Evolutionary conservation across 2,113 vertebrate species (phyloP).

Genomic region (Platysteira castanea): DNA sequence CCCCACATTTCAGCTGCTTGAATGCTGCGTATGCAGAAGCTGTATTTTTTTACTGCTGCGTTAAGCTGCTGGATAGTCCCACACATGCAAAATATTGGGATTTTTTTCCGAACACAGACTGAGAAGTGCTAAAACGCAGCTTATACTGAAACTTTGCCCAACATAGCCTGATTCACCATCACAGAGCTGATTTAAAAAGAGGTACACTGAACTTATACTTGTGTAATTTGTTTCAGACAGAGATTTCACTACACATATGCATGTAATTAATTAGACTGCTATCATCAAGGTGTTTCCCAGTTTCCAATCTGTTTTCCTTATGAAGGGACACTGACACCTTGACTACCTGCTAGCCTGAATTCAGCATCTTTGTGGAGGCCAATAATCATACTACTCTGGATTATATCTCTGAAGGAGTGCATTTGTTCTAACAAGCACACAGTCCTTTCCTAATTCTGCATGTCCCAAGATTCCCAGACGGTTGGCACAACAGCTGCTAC

Average conservation of each 20-base stretch:
- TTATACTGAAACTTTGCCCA: neutral
- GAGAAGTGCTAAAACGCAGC: neutral
- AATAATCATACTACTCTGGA: neutral
- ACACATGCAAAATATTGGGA: neutral
- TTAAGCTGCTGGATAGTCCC: neutral
- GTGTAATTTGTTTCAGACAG: neutral
- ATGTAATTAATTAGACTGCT: neutral
- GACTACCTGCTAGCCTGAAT: neutral
- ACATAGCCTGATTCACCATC: fast-evolving
- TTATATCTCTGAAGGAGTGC: neutral
- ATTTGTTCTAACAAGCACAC: neutral
- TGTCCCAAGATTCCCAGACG: neutral
- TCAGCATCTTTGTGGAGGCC: neutral
- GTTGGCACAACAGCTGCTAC: neutral
- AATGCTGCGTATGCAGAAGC: neutral
- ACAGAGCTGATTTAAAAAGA: neutral
- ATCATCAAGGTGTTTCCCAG: neutral
- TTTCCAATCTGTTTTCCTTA: neutral
- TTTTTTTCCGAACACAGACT: neutral
- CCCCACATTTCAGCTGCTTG: neutral
- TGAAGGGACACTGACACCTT: neutral
- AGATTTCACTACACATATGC: neutral
- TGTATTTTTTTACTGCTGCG: neutral
- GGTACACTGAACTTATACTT: neutral
- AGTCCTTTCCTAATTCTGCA: neutral